Percentiles rank a stretch among this genome's conserved stretches.
These are phyloP conservation scores for Watsonalla cultraria DNA, from an alignment of 2,888 invertebrate genomes.

Conservation along the genomic window DNA sequence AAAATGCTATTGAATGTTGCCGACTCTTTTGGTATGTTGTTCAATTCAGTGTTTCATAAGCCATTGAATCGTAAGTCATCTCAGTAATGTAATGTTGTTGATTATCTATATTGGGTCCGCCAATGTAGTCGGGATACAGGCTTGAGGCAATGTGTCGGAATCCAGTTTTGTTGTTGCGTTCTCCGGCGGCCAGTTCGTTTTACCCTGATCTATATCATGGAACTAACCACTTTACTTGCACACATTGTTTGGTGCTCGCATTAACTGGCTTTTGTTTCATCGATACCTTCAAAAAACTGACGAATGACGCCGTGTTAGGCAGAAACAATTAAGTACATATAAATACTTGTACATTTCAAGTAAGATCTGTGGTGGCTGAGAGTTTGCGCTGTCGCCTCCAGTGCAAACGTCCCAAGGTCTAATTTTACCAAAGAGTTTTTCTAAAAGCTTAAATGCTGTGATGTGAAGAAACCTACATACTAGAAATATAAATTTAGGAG, in stretches of 20 bases:
- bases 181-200: conserved; percentile 19
- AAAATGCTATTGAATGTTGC: background rate
- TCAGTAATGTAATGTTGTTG: no score
- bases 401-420: no score
- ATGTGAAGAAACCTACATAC: no score
- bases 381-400: no score
- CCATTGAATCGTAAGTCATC: no score
- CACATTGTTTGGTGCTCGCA: background rate
- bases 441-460: background rate
- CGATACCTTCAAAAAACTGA: background rate
- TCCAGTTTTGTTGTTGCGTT: conserved; percentile 35
- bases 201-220: conserved; percentile 7
- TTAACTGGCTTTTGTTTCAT: background rate
- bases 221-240: background rate
- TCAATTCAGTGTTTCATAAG: no score
- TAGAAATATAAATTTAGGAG: no score
- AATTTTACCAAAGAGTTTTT: no score
- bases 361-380: no score
- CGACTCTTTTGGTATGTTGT: background rate
- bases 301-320: no score
- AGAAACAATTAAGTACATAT: no score
- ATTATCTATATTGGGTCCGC: background rate
- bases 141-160: conserved; percentile 17
- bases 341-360: no score
- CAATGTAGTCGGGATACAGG: conserved; percentile 1